phyloP scores from a whole-genome alignment of 2,113 vertebrate genomes.

The Phalacrocorax brasilianus region DNA sequence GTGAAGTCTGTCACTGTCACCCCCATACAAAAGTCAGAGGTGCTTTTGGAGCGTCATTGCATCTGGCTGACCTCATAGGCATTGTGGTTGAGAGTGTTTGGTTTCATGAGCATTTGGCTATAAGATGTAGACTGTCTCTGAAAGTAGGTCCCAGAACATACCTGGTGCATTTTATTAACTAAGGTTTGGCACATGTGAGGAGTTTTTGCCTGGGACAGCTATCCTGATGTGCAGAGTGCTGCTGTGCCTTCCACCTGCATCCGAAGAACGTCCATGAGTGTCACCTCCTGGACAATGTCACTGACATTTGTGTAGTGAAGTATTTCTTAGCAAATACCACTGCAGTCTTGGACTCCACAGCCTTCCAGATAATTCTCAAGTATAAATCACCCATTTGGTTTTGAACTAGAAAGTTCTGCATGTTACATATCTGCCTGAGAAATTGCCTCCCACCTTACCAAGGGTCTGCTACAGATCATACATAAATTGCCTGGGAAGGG shows the following conservation, averaged over 20 bases:
- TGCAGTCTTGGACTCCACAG: background rate
- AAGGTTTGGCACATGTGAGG: background rate
- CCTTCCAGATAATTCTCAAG: background rate
- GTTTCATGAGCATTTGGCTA: background rate
- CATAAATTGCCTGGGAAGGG: background rate
- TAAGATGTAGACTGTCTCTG: background rate
- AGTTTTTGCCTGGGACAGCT: background rate
- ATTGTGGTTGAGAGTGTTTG: background rate
- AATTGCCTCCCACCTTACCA: background rate
- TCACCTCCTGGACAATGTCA: background rate
- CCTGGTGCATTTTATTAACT: background rate
- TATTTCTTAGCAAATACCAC: background rate
- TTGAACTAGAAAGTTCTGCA: background rate
- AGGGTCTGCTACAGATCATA: background rate
- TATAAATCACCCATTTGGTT: background rate
- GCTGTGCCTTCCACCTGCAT: background rate
- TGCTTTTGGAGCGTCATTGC: background rate
- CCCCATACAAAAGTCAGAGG: background rate
- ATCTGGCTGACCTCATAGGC: background rate
- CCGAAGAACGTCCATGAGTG: background rate
- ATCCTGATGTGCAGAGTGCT: background rate
- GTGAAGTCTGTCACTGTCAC: background rate
- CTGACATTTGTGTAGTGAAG: background rate
- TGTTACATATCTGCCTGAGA: background rate
- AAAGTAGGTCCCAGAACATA: background rate